phyloP scores from a whole-genome alignment of 1,140 invertebrate genomes.

The Sarcophaga peregrina region DNA sequence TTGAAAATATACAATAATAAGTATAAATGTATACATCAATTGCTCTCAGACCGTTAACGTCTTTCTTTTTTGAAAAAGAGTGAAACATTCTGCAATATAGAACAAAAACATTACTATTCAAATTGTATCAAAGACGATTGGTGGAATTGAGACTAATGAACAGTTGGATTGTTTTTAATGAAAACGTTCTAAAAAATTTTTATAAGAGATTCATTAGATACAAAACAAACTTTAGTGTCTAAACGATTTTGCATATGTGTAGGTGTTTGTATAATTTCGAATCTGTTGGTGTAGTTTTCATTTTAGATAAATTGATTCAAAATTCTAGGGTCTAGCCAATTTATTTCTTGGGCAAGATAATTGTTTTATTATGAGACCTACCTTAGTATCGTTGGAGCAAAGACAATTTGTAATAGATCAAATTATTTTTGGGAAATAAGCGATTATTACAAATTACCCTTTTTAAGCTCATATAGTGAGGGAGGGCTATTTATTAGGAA shows the following conservation, averaged over 20 bases:
- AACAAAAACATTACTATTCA: no score
- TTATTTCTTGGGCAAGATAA: not conserved
- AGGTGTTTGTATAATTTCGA: not conserved
- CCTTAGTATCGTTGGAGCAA: slow-evolving; percentile 44
- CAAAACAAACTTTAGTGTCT: no score
- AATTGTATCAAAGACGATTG: no score
- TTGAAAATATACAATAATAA: no score
- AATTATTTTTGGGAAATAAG: not conserved
- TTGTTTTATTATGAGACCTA: slow-evolving; percentile 40
- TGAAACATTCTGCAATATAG: no score
- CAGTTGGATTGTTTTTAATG: no score
- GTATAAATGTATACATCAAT: no score
- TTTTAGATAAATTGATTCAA: not conserved
- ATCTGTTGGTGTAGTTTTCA: not conserved
- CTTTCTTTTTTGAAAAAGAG: no score
- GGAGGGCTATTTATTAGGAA: not conserved
- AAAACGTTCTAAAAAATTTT: no score
- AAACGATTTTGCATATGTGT: not conserved
- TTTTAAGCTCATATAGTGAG: slow-evolving; percentile 3
- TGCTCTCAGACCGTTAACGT: no score
- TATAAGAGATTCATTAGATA: no score
- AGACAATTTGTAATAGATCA: slow-evolving; percentile 28
- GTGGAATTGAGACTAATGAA: no score
- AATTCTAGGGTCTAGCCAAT: not conserved
- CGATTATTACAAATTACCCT: not conserved